Evolutionary conservation across 2,888 invertebrate genomes (phyloP), one percentile per base, ranked within the genome.

Genomic region (Antheraea yamamai): DNA sequence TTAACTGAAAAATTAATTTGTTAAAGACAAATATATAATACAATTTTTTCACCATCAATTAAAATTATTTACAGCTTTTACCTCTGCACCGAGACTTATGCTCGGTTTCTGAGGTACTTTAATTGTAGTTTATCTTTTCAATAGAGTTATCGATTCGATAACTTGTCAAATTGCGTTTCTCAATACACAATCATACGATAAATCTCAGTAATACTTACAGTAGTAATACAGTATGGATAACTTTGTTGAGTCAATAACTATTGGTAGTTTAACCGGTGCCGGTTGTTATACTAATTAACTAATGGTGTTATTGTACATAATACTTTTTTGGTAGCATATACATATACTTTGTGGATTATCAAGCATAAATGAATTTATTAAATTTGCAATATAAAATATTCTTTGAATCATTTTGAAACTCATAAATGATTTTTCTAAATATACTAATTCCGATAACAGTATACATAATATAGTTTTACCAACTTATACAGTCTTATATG

Each of bases 401-500:
- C 1, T 66, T n/a, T 58, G 7, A n/a, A 58, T 23, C 23, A 61
- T 61, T 58, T 18, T 58, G 16, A n/a, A n/a, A n/a, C n/a, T n/a
- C n/a, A n/a, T 39, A 7, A 39, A 39, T 39, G 4, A 39, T 39
- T 39, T 39, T 39, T 39, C 58, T n/a, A n/a, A 58, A 58, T 8
- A 58, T 64, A 39, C 39, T 39, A 23, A 26, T 64, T 64, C 14
- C 26, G 30, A 64, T 12, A 14, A 64, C 8, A 16, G 14, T 64
- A 58, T 58, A 4, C 10, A n/a, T n/a, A n/a, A n/a, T n/a, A n/a
- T n/a, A n/a, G n/a, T n/a, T n/a, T 64, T 64, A 61, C 26, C 71
- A 70, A 58, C 39, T 73, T n/a, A 61, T 55, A 47, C 73, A 73
- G 75, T 73, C 74, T 75, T 75, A 72, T 75, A 70, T 39, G n/a